These are phyloP conservation scores for Terrapene triunguis DNA, from an alignment of 2,113 vertebrate genomes.

Conservation along the genomic window DNA sequence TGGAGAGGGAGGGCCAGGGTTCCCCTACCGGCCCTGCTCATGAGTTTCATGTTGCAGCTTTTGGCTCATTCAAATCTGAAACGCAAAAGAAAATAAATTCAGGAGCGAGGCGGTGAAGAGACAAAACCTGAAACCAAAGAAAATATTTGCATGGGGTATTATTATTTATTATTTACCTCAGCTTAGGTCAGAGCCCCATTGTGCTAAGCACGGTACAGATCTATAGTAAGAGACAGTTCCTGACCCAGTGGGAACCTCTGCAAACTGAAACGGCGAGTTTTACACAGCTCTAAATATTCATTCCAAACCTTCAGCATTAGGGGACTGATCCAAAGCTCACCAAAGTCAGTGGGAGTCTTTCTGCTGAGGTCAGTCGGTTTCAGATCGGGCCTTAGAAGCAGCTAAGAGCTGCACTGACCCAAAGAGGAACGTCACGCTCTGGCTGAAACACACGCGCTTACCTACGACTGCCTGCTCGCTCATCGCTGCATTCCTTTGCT, in stretches of 20 bases:
- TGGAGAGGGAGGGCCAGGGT: no score
- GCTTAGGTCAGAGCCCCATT: not conserved
- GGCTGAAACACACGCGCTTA: not conserved
- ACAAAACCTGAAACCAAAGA: rapidly evolving
- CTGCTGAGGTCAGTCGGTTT: not conserved
- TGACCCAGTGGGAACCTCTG: rapidly evolving
- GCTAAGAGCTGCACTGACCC: constrained; percentile 28
- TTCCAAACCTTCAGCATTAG: not conserved
- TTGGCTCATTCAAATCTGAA: not conserved
- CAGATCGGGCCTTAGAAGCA: not conserved
- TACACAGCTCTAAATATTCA: rapidly evolving
- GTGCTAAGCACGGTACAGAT: not conserved
- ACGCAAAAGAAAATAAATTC: not conserved
- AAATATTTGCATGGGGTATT: not conserved
- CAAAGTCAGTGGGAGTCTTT: constrained; percentile 13
- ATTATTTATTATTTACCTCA: rapidly evolving
- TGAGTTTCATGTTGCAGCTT: not conserved
- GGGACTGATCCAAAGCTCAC: not conserved
- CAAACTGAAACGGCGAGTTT: not conserved
- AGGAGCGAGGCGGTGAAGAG: not conserved
- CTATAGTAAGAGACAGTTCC: not conserved
- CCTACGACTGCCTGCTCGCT: not conserved
- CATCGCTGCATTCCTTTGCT: not conserved
- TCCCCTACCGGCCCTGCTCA: not conserved
- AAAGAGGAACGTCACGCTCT: constrained; percentile 17